Evolutionary conservation across 2,797 vertebrate species (phyloP), one percentile per base, ranked within the genome.

Genomic region (Hydrocynus forskahlii): DNA sequence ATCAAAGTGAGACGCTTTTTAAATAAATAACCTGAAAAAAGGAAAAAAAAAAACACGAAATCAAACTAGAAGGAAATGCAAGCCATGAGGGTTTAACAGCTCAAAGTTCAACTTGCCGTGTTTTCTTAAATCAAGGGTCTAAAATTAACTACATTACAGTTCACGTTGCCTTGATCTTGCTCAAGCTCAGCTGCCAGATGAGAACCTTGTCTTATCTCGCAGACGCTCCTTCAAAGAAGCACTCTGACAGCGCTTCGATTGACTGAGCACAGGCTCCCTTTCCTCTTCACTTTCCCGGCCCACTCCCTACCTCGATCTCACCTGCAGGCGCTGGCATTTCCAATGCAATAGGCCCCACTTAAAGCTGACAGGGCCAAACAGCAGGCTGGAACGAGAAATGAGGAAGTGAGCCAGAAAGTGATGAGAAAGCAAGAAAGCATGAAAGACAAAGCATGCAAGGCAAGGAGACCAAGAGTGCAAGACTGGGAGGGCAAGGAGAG

Each of bases 221-320:
- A 81, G 77, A 87, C 88, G 87, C 90, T 91, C 88, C 89, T 92
- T 89, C 87, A 91, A 89, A 88, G 87, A 86, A 86, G 89, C 86
- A 82, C 86, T 88, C 90, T 92, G 92, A 94, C 93, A 94, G 92
- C 86, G 93, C 92, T 92, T 93, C 92, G 91, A 93, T 92, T 92
- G 92, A 92, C 91, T 92, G 79, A 83, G 88, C 88, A 89, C 88
- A 74, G 76, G 89, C 85, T 85, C 85, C 82, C 86, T 76, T 66
- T 59, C 29, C 67, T 52, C 74, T 71, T 77, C 85, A 67, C 89
- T 91, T 91, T 72, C 76, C 83, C 86, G 83, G 50, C 84, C 84
- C 89, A 84, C 86, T 79, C 84, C 71, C 71, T 68, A 66, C 66
- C 85, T 84, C 60, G 66, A 78, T 67, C 79, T 87, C 29, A 80